phyloP scores from a whole-genome alignment of 2,113 vertebrate genomes.

The Polypterus senegalus region DNA sequence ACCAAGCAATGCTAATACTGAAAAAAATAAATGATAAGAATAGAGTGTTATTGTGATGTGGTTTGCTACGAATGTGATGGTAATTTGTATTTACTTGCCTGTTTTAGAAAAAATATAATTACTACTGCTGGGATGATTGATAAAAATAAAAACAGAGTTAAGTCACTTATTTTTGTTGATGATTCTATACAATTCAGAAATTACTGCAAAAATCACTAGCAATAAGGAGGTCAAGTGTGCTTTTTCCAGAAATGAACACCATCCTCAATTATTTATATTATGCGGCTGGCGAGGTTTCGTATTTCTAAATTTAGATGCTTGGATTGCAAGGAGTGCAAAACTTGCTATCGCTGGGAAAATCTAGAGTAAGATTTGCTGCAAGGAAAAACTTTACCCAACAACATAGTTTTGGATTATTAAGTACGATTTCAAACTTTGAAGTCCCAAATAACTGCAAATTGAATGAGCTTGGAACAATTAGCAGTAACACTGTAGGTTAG shows the following conservation, averaged over 20 bases:
- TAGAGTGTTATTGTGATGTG: too few species aligned
- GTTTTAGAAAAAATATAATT: too few species aligned
- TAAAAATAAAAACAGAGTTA: too few species aligned
- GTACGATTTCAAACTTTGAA: neutral
- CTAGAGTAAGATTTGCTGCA: neutral
- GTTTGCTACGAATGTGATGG: too few species aligned
- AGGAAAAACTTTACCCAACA: neutral
- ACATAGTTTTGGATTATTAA: neutral
- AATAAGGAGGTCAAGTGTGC: slow-evolving; percentile 11
- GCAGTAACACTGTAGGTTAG: too few species aligned
- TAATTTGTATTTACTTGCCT: too few species aligned
- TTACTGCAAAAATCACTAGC: neutral
- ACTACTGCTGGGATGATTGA: too few species aligned
- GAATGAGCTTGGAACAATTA: neutral
- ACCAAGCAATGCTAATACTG: too few species aligned
- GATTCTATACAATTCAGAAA: too few species aligned
- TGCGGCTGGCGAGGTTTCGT: slow-evolving; percentile 1
- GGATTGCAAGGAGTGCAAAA: slow-evolving; percentile 2
- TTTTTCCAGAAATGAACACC: slow-evolving; percentile 4
- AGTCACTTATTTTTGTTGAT: too few species aligned
- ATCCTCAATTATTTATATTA: slow-evolving; percentile 11
- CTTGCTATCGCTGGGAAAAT: neutral
- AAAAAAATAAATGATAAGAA: too few species aligned
- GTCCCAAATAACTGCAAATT: neutral
- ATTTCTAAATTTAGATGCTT: slow-evolving; percentile 10